Evolutionary conservation across 1,140 invertebrate genomes (phyloP).

Genomic region (Papilio polytes): DNA sequence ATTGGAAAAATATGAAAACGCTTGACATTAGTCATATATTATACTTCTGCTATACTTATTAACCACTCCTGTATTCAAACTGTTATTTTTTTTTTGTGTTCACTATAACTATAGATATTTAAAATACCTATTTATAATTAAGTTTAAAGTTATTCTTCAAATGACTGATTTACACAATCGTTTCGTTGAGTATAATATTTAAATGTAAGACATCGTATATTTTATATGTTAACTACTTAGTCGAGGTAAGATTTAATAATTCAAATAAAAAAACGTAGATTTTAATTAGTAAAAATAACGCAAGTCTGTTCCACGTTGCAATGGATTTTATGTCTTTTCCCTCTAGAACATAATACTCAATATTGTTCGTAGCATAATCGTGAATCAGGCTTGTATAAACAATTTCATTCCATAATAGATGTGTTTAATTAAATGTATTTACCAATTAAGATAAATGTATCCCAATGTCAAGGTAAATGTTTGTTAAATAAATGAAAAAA

Average conservation of each 20-base stretch:
- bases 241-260: background rate
- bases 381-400: conserved; percentile 34
- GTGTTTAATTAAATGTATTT: conserved; percentile 51
- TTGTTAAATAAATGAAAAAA: conserved; percentile 62
- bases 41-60: conserved; percentile 15
- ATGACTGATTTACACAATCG: conserved; percentile 79
- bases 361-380: conserved; percentile 12
- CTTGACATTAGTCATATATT: conserved; percentile 20
- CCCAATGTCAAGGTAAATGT: conserved; percentile 60
- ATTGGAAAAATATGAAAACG: background rate
- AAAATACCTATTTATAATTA: conserved; percentile 49
- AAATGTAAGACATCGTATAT: conserved; percentile 63
- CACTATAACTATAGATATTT: conserved; percentile 30
- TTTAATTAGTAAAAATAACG: conserved; percentile 34
- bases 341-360: background rate
- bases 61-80: conserved; percentile 22
- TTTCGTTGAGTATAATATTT: conserved; percentile 65
- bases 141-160: conserved; percentile 71
- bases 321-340: conserved; percentile 22
- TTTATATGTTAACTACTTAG: conserved; percentile 62
- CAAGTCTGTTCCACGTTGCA: conserved; percentile 27
- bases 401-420: conserved; percentile 44
- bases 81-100: conserved; percentile 7
- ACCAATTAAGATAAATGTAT: conserved; percentile 58
- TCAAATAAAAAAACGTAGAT: conserved; percentile 23